Evolutionary conservation across 1,140 invertebrate species (phyloP), one percentile per base, ranked within the genome.

Genomic region (Nymphalis io): DNA sequence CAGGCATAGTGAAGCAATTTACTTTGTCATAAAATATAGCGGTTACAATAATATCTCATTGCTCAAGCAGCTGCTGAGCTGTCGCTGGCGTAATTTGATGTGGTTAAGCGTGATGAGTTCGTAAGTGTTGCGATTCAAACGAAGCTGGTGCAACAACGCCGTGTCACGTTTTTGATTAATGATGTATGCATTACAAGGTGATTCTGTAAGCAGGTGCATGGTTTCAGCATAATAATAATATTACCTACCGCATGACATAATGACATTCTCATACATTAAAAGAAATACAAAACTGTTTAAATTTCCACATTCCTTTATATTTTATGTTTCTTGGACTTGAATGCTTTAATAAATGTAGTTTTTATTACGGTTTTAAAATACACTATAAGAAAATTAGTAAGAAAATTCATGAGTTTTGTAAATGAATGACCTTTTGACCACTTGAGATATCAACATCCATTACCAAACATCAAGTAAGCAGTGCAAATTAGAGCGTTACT

Each of bases 91-190:
- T 84, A 83, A 87, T 83, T 85, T 75, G 72, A 82, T 87, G 84
- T 75, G 84, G 82, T 90, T 74, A 75, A 82, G 76, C 82, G 81
- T 84, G 85, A 87, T 87, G 82, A 84, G 83, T 79, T 81, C 81
- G 80, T 79, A 77, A 80, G 74, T 77, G 62, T 66, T 75, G 57
- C 63, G 66, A 63, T 65, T 70, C 71, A 57, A 51, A 40, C 58
- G 46, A 46, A 51, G 46, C 44, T 74, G 44, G 60, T 69, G 65
- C 72, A 76, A 75, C 71, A 80, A 65, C 60, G 68, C 20, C 66
- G 59, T 68, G 74, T 78, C 77, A 79, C 72, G 75, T 74, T 73
- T 75, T 75, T 77, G 75, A 81, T 81, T 79, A 74, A 81, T 79
- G 73, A 74, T 72, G 69, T 59, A 61, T 67, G 60, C 64, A 63